phyloP scores from a whole-genome alignment of 2,888 invertebrate genomes.

The Phania funesta region DNA sequence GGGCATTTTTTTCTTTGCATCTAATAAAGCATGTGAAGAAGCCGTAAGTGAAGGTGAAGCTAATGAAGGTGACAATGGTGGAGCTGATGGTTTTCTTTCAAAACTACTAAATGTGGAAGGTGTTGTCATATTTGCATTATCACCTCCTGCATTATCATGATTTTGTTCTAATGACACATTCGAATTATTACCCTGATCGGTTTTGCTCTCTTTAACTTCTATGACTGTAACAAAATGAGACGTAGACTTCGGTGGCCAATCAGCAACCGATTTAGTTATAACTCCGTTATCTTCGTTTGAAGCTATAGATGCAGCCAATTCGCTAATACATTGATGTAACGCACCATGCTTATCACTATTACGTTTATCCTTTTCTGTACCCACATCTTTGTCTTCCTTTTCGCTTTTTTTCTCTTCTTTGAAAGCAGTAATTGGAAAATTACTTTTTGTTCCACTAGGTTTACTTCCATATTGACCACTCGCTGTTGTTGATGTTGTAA shows the following conservation, averaged over 20 bases:
- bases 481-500: constrained; percentile 44
- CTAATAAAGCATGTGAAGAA: constrained; percentile 78
- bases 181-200: constrained; percentile 60
- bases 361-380: constrained; percentile 77
- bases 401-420: constrained; percentile 73
- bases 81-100: constrained; percentile 75
- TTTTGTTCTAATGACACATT: constrained; percentile 67
- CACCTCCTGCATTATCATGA: constrained; percentile 51
- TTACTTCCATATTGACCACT: constrained; percentile 62
- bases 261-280: constrained; percentile 35
- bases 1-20: constrained; percentile 85
- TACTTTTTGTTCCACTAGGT: constrained; percentile 67
- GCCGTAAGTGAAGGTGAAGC: constrained; percentile 82
- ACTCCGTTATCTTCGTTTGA: constrained; percentile 70
- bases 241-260: constrained; percentile 66
- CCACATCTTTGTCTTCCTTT: constrained; percentile 78
- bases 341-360: constrained; percentile 78
- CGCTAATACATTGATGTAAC: constrained; percentile 85
- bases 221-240: constrained; percentile 91
- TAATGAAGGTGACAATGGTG: constrained; percentile 80
- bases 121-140: constrained; percentile 62
- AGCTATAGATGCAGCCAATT: constrained; percentile 83
- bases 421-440: constrained; percentile 52
- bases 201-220: constrained; percentile 89
- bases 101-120: constrained; percentile 77